phyloP scores from a whole-genome alignment of 2,888 invertebrate genomes.

The Trichogramma evanescens region DNA sequence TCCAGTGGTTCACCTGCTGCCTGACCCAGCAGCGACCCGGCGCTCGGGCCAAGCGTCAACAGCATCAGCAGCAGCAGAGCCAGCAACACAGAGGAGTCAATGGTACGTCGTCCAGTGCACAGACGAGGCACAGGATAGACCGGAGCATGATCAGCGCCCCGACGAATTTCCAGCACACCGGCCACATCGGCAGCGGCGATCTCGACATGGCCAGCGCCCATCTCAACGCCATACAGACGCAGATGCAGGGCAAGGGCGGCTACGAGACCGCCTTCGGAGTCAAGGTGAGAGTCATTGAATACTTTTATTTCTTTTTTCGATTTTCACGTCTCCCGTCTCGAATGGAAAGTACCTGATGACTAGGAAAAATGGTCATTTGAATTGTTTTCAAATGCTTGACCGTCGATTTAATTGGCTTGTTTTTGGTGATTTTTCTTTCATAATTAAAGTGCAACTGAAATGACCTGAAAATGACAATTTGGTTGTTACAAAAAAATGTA shows the following conservation, averaged over 20 bases:
- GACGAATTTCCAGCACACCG: slow-evolving; percentile 92
- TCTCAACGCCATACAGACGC: slow-evolving; percentile 80
- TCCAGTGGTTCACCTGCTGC: slow-evolving; percentile 89
- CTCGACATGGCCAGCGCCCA: slow-evolving; percentile 76
- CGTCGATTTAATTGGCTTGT: no score
- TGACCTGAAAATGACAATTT: no score
- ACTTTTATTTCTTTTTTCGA: no score
- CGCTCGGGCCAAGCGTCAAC: slow-evolving; percentile 34
- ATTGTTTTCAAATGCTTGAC: no score
- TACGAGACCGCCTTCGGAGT: slow-evolving; percentile 69
- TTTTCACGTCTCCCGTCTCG: no score
- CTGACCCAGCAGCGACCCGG: slow-evolving; percentile 55
- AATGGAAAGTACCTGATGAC: no score
- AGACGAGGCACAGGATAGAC: slow-evolving; percentile 66
- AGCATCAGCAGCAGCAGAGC: slow-evolving; percentile 43
- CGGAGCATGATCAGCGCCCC: slow-evolving; percentile 94
- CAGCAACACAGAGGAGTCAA: neutral
- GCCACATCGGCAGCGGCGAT: slow-evolving; percentile 84
- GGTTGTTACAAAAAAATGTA: no score
- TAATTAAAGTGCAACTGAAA: no score
- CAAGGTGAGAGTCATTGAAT: slow-evolving; percentile 45
- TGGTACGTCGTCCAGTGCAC: slow-evolving; percentile 16
- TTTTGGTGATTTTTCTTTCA: no score
- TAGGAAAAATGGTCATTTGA: no score
- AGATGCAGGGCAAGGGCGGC: slow-evolving; percentile 95